Percentiles rank a stretch among this genome's conserved stretches.
These are phyloP conservation scores for Rhineura floridana DNA, from an alignment of 2,113 vertebrate species.

Conservation along the genomic window DNA sequence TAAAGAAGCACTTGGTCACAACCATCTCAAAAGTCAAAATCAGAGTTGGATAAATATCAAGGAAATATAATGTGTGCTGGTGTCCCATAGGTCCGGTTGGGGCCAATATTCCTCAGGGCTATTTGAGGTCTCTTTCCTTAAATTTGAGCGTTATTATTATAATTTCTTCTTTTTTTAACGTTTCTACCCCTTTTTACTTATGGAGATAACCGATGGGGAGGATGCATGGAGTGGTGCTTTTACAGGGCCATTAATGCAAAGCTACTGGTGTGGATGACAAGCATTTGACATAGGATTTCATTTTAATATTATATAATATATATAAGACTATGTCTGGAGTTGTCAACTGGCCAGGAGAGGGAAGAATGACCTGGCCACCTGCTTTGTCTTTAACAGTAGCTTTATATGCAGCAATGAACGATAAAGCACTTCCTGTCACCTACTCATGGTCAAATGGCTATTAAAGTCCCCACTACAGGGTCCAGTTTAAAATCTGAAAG, in stretches of 20 bases:
- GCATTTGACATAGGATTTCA: background rate
- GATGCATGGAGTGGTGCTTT: too few relatives aligned
- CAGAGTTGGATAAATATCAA: background rate
- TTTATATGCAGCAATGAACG: background rate
- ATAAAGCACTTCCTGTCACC: too few relatives aligned
- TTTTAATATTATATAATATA: background rate
- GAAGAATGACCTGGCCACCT: too few relatives aligned
- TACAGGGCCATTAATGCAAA: too few relatives aligned
- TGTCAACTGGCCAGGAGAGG: background rate
- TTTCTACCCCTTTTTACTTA: background rate
- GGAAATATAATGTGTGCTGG: background rate
- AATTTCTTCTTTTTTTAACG: background rate
- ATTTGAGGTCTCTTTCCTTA: background rate
- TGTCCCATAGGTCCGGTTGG: background rate
- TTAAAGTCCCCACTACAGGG: background rate
- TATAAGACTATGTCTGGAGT: background rate
- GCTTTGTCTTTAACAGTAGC: background rate
- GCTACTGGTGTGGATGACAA: background rate
- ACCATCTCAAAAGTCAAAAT: background rate
- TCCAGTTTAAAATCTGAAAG: background rate
- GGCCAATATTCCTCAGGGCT: too few relatives aligned
- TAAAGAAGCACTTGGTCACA: background rate
- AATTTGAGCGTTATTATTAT: background rate
- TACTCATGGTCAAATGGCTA: background rate
- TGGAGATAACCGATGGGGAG: background rate